These are phyloP conservation scores for Pyrgilauda ruficollis DNA, from an alignment of 2,113 vertebrate species.

Conservation along the genomic window DNA sequence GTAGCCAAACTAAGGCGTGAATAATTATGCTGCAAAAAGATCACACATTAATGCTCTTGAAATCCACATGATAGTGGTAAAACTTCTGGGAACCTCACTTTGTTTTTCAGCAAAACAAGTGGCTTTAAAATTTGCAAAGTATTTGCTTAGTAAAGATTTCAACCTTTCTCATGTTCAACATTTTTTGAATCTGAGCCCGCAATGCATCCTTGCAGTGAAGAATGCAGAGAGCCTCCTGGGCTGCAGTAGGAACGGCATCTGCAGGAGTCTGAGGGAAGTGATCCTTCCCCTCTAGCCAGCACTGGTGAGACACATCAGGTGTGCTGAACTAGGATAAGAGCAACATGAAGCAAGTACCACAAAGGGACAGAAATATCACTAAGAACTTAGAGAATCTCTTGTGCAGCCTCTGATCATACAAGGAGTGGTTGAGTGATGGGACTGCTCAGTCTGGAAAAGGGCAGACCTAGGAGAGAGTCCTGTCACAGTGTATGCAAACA, in stretches of 20 bases:
- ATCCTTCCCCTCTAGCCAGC: background rate
- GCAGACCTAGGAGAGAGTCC: background rate
- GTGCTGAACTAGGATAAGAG: background rate
- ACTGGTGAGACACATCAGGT: background rate
- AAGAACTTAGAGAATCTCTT: background rate
- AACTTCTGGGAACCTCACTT: background rate
- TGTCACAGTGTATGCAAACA: background rate
- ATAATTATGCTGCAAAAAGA: background rate
- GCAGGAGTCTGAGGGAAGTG: background rate
- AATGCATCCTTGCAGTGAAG: background rate
- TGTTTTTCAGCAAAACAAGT: background rate
- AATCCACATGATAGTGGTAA: background rate
- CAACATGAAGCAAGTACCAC: accelerated
- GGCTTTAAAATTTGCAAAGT: background rate
- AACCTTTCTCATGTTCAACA: background rate
- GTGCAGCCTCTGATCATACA: background rate
- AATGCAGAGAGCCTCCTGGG: background rate
- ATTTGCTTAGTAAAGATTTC: background rate
- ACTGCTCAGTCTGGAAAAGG: background rate
- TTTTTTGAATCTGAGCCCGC: background rate
- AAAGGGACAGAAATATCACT: background rate
- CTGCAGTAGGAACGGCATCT: background rate
- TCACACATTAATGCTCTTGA: background rate
- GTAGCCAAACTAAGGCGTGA: background rate
- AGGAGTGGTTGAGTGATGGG: background rate